These are phyloP conservation scores for Drosophila fungiperda DNA, from an alignment of 2,888 invertebrate genomes.

Conservation along the genomic window DNA sequence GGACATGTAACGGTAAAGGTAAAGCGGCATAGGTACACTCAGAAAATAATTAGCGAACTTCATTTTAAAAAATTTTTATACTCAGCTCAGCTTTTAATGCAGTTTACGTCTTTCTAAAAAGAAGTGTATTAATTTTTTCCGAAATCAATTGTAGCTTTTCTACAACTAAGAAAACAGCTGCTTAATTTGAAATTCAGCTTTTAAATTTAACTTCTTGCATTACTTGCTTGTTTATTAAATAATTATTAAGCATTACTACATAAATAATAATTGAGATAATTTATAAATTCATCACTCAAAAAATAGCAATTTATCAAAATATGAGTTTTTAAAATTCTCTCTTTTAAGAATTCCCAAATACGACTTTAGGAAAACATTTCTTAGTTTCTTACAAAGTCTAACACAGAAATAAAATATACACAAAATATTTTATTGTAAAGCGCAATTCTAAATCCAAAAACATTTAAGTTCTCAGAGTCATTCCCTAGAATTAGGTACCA, in stretches of 20 bases:
- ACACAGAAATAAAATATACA: not conserved
- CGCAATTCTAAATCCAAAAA: not conserved
- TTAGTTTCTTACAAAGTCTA: not conserved
- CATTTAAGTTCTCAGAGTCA: not conserved
- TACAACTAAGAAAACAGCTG: not conserved
- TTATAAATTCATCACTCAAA: too few relatives aligned
- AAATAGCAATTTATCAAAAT: too few relatives aligned
- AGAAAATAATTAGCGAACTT: not conserved
- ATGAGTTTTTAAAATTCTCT: too few relatives aligned
- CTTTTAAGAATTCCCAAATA: too few relatives aligned
- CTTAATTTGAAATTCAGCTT: not conserved
- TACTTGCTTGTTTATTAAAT: not conserved
- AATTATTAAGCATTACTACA: not conserved
- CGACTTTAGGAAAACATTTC: not conserved
- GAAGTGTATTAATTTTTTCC: not conserved
- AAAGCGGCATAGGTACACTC: not conserved
- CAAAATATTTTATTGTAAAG: not conserved
- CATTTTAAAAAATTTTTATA: not conserved
- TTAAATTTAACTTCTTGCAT: too few relatives aligned
- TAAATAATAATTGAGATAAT: not conserved
- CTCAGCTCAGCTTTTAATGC: not conserved
- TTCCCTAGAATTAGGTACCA: not conserved
- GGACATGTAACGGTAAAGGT: conserved; percentile 6
- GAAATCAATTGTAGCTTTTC: not conserved
- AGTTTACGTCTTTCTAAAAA: not conserved